A percentile compares a stretch with the other conserved stretches of the same genome.
Evolutionary conservation across 2,113 vertebrate genomes (phyloP).

Genomic region (Desmodus rotundus): DNA sequence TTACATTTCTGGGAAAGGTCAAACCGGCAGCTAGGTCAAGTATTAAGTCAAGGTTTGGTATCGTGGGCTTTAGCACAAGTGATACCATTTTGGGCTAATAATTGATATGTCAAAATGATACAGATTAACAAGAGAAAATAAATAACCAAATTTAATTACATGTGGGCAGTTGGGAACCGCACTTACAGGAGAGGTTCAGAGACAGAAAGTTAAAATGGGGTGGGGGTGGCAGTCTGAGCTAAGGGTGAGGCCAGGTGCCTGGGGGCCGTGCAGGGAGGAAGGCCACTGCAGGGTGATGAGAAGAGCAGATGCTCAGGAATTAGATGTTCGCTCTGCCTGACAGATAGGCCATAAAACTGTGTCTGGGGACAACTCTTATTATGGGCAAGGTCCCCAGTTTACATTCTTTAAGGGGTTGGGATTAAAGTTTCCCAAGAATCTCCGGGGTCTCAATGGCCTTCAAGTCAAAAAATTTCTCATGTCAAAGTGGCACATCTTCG

Average conservation of each 20-base stretch:
- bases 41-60: neutral
- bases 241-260: neutral
- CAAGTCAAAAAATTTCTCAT: neutral
- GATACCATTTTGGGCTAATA: neutral
- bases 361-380: no score
- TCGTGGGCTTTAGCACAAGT: neutral
- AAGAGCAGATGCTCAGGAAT: neutral
- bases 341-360: neutral
- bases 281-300: neutral
- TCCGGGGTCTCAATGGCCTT: neutral
- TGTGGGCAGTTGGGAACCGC: neutral
- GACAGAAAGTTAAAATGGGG: neutral
- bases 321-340: neutral
- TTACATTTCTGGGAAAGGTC: neutral
- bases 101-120: neutral
- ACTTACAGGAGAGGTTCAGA: neutral
- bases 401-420: neutral
- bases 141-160: neutral
- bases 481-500: neutral
- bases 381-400: neutral
- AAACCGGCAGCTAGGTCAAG: neutral
- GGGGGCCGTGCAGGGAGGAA: neutral
- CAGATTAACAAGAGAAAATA: neutral
- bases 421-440: neutral
- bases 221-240: neutral